These are phyloP conservation scores for Podotricha telesiphe DNA, from an alignment of 2,888 invertebrate genomes.

Conservation along the genomic window DNA sequence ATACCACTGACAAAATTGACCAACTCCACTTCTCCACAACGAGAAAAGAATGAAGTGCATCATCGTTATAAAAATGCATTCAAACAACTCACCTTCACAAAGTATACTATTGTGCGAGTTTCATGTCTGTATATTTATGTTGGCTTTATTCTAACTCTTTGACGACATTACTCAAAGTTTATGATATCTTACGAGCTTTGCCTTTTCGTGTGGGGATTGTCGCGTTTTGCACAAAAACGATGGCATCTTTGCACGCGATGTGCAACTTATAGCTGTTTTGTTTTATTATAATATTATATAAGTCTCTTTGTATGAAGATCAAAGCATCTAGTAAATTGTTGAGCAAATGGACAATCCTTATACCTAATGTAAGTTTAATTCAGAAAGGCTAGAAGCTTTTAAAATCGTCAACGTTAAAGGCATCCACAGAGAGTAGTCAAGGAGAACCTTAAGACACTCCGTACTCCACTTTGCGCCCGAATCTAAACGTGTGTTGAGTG, in stretches of 20 bases:
- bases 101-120: background rate
- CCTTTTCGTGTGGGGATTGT: conserved; percentile 40
- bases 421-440: background rate
- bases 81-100: no score
- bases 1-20: no score
- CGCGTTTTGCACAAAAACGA: conserved; percentile 40
- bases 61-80: no score
- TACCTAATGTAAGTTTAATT: background rate
- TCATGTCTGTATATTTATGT: background rate
- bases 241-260: conserved; percentile 40
- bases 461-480: no score
- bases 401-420: no score
- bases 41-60: no score
- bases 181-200: conserved; percentile 25
- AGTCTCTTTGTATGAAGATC: conserved; percentile 1
- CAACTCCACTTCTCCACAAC: no score
- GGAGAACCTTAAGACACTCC: background rate
- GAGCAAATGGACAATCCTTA: background rate
- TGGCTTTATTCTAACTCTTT: conserved; percentile 22
- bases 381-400: background rate
- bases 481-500: no score
- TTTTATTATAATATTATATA: conserved; percentile 17
- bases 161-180: conserved; percentile 14
- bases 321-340: background rate
- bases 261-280: conserved; percentile 20